Base-by-base conservation (phyloP, 2,113 vertebrate genomes). In the Nipponia nippon region DNA sequence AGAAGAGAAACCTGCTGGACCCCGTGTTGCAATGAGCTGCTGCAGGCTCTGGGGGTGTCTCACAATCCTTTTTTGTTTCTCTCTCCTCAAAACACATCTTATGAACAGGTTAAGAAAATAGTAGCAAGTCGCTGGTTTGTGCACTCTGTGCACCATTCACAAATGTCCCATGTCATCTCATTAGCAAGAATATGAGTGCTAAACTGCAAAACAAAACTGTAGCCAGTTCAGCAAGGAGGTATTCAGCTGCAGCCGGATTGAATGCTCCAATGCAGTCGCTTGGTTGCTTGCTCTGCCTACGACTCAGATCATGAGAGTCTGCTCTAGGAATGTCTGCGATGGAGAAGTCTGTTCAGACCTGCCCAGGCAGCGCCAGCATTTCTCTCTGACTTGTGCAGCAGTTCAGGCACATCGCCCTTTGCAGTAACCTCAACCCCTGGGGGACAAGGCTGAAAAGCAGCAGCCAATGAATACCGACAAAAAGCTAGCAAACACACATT, bases 281-380 rank as follows among this genome's bases (percentile, higher is more conserved):
- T 25, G 2, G 29, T 40, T 16, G 10, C 27, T 21, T 2, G 3
- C 44, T 42, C 52, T 49, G 72, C 87, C 46, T 46, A 16, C 0
- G 0, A 52, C 73, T 47, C 55, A 6, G 55, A 93, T 59, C 67
- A 56, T 2, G 19, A 90, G 75, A 91, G 75, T 17, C 56, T 92
- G 84, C 80, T 81, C 66, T 19, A 87, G 86, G 73, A 93, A 96
- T 56, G 93, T 67, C 70, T 86, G 89, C 10, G 3, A 59, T 17
- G 78, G 42, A 91, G 77, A 34, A 59, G 46, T 42, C 67, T 96
- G 95, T 75, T 93, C 77, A 73, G 91, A 95, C 94, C 50, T 93
- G 96, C 75, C 85, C 29, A 10, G 58, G 84, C 75, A 93, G 65
- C 1, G 0, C 47, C 79, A 90, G 61, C 11, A 0, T 15, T 44